Evolutionary conservation across 2,797 vertebrate genomes (phyloP).

Genomic region (Chelmon rostratus): DNA sequence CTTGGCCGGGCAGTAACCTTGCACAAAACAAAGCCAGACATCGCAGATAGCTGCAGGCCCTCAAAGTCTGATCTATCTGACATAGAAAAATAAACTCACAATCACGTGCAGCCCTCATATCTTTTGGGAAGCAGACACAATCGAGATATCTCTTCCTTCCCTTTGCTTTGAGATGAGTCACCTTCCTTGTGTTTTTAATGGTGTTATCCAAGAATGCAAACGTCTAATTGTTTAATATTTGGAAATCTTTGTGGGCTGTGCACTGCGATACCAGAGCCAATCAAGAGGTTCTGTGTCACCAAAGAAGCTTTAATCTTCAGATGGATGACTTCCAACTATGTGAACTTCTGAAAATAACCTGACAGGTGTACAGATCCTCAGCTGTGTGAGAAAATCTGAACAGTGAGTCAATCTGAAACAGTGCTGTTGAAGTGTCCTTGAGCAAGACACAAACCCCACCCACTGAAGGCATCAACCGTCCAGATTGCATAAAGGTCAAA

Average conservation of each 20-base stretch:
- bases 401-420: not conserved
- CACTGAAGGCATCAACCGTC: slow-evolving; percentile 2
- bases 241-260: slow-evolving; percentile 18
- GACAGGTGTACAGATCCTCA: not conserved
- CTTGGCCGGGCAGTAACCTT: slow-evolving; percentile 65
- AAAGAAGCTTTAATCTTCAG: not conserved
- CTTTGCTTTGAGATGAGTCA: slow-evolving; percentile 43
- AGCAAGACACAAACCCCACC: not conserved
- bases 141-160: slow-evolving; percentile 34
- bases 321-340: slow-evolving; percentile 1
- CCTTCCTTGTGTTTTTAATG: slow-evolving; percentile 33
- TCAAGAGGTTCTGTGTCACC: not conserved
- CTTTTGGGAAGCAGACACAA: slow-evolving; percentile 35
- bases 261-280: not conserved
- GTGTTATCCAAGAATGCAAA: slow-evolving; percentile 40
- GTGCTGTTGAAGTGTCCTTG: slow-evolving; percentile 1
- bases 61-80: slow-evolving; percentile 61
- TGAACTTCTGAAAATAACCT: slow-evolving; percentile 1
- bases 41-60: slow-evolving; percentile 37
- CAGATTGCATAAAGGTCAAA: slow-evolving; percentile 19
- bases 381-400: slow-evolving; percentile 1
- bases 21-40: slow-evolving; percentile 67
- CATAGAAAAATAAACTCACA: slow-evolving; percentile 55
- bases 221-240: slow-evolving; percentile 26
- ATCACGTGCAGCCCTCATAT: slow-evolving; percentile 54